phyloP scores from a whole-genome alignment of 2,113 vertebrate genomes.

The Heterotis niloticus region DNA sequence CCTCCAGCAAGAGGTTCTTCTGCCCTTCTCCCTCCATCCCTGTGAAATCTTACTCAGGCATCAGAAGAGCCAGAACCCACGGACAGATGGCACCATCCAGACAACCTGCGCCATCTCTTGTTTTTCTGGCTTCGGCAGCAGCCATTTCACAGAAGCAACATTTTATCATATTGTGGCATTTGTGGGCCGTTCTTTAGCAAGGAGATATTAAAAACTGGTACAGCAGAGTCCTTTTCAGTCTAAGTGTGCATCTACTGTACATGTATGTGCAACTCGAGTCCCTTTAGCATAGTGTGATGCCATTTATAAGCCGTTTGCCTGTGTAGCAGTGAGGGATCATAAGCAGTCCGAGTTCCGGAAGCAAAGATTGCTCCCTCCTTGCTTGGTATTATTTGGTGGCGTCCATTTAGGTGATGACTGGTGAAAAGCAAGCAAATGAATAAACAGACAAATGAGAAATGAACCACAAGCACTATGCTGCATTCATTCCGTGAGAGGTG shows the following conservation, averaged over 20 bases:
- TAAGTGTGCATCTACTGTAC: slow-evolving; percentile 10
- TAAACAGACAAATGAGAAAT: slow-evolving; percentile 13
- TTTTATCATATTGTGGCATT: not conserved
- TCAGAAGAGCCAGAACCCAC: not conserved
- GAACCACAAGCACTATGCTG: not conserved
- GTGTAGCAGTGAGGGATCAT: slow-evolving; percentile 9
- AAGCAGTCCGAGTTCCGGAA: not conserved
- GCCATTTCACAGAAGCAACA: slow-evolving; percentile 2
- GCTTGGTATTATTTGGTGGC: slow-evolving; percentile 1
- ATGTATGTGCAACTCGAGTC: slow-evolving; percentile 16
- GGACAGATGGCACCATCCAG: not conserved
- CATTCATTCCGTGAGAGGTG: not conserved
- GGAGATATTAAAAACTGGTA: slow-evolving; percentile 6
- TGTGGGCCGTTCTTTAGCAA: not conserved
- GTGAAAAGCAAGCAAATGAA: slow-evolving; percentile 14
- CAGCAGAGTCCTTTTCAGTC: slow-evolving; percentile 22
- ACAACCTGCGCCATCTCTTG: not conserved
- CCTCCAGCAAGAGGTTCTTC: not conserved
- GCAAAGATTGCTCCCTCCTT: not conserved
- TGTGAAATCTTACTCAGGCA: not conserved
- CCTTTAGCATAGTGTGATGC: slow-evolving; percentile 12
- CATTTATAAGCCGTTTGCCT: slow-evolving; percentile 26
- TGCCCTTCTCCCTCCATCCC: not conserved
- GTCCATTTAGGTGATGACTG: not conserved
- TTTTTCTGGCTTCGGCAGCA: not conserved